A percentile compares a stretch with the other conserved stretches of the same genome.
Evolutionary conservation across 2,888 invertebrate species (phyloP).

Genomic region (Cephus sareptanus): DNA sequence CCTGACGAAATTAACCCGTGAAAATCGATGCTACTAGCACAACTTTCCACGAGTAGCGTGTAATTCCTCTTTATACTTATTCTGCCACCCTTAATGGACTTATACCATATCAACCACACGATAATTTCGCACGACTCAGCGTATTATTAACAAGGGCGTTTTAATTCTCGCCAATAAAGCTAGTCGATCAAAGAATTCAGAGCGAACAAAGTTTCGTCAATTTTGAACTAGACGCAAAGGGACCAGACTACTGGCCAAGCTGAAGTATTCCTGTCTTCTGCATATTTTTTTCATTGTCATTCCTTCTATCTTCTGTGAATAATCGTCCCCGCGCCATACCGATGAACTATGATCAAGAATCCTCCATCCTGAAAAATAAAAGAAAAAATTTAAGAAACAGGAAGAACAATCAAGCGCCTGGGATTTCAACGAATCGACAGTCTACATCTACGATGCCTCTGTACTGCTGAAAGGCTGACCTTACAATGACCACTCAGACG

Average conservation of each 20-base stretch:
- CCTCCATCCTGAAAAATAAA: neutral
- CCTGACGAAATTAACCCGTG: conserved; percentile 21
- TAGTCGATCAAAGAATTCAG: neutral
- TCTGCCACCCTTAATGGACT: neutral
- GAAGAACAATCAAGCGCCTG: neutral
- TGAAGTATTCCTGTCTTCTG: neutral
- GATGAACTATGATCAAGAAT: too few relatives aligned
- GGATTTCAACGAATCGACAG: neutral
- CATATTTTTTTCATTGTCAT: conserved; percentile 8
- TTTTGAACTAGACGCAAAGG: neutral
- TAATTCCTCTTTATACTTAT: neutral
- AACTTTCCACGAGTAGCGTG: conserved; percentile 5
- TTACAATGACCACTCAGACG: neutral
- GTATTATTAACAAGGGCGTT: neutral
- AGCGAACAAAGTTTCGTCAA: neutral
- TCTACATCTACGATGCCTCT: neutral
- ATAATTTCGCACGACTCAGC: neutral
- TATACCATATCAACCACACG: neutral
- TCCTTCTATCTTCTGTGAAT: neutral
- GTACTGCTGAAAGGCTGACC: neutral
- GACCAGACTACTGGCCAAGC: neutral
- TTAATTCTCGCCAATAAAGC: neutral
- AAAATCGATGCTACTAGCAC: conserved; percentile 13
- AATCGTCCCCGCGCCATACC: neutral
- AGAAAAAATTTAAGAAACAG: neutral